Evolutionary conservation across 2,113 vertebrate genomes (phyloP).

Genomic region (Patagioenas fasciata): DNA sequence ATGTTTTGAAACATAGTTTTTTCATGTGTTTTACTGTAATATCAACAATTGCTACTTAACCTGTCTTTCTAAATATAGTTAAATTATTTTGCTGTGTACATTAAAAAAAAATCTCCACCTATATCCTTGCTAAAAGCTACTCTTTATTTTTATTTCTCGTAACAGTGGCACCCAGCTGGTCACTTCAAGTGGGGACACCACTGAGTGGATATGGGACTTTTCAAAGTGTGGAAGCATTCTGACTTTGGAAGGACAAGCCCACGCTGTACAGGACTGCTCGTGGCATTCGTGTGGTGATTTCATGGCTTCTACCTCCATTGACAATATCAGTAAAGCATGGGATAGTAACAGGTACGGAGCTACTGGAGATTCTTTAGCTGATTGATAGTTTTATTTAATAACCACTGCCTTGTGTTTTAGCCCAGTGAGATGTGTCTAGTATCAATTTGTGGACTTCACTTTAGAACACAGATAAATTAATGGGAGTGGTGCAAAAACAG

Average conservation of each 20-base stretch:
- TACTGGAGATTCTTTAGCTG: background rate
- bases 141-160: background rate
- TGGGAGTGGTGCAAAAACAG: background rate
- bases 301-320: slow-evolving; percentile 85
- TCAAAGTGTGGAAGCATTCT: slow-evolving; percentile 62
- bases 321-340: slow-evolving; percentile 80
- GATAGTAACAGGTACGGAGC: slow-evolving; percentile 76
- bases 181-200: slow-evolving; percentile 76
- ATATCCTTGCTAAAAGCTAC: background rate
- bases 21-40: background rate
- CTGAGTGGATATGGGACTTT: slow-evolving; percentile 79
- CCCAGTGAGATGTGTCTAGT: background rate
- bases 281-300: slow-evolving; percentile 82
- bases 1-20: background rate
- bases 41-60: background rate
- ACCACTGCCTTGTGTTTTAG: background rate
- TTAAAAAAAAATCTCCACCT: no score
- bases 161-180: slow-evolving; percentile 74
- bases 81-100: background rate
- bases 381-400: background rate
- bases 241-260: slow-evolving; percentile 76
- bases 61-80: background rate
- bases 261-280: slow-evolving; percentile 75
- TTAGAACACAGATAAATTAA: background rate
- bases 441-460: background rate